phyloP scores from a whole-genome alignment of 2,888 invertebrate genomes.

The Sarcophaga carnaria region DNA sequence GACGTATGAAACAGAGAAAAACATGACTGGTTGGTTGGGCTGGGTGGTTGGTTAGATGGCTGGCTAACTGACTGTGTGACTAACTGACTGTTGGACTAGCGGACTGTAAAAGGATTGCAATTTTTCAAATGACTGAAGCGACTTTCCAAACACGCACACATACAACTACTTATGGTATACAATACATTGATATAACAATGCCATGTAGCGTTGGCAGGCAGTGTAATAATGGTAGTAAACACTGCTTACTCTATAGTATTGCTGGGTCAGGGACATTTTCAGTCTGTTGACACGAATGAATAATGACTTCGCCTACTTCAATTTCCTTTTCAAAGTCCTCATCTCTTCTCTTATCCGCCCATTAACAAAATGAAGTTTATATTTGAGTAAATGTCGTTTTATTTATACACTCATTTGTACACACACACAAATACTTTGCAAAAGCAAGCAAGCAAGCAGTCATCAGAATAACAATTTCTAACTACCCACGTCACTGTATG shows the following conservation, averaged over 20 bases:
- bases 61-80: no score
- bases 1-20: background rate
- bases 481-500: no score
- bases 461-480: no score
- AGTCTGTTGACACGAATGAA: slow-evolving; percentile 68
- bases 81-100: background rate
- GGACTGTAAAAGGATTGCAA: slow-evolving; percentile 49
- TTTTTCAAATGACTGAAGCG: slow-evolving; percentile 53
- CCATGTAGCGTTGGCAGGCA: no score
- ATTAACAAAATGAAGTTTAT: background rate
- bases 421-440: no score
- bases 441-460: no score
- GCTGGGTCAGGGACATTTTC: slow-evolving; percentile 67
- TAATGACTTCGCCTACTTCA: slow-evolving; percentile 61
- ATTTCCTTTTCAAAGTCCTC: background rate
- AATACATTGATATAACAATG: no score
- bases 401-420: slow-evolving; percentile 42
- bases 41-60: background rate
- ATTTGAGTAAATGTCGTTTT: slow-evolving; percentile 27
- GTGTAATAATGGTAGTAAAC: no score
- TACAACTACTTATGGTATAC: background rate
- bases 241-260: slow-evolving; percentile 3
- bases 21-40: slow-evolving; percentile 2
- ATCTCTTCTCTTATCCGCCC: background rate
- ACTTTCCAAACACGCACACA: background rate